Base-by-base conservation (phyloP, 2,113 vertebrate genomes). In the Alethe castanea region DNA sequence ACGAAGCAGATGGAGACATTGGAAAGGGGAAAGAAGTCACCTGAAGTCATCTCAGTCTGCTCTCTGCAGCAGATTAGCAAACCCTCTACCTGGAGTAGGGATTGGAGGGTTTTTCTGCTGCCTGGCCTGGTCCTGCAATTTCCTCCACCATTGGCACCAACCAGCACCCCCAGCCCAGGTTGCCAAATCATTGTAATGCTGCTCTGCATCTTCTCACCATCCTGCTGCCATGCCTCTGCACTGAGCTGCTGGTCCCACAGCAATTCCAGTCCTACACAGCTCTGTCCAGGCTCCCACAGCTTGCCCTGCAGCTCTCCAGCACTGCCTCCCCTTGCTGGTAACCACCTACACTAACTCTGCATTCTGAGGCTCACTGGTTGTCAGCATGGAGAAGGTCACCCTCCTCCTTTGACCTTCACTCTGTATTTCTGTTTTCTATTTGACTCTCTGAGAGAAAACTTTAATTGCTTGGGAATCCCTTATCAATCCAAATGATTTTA, bases 401-500 rank as follows among this genome's bases (percentile, higher is more conserved):
- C 50, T 84, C 33, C 40, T 95, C 54, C 65, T 91, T 19, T 94
- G 83, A 95, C 88, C 83, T 92, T 95, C 90, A 59, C 42, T 85
- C 45, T 64, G 31, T 11, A 19, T 71, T 73, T 61, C 48, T 78
- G 65, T 69, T 90, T 90, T 61, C 50, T 73, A 8, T 71, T 84
- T 60, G 19, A 66, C 44, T 81, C 78, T 52, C 79, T 29, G 18
- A 4, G 6, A 86, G 60, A 93, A 94, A 90, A 91, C 40, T 96
- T 95, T 82, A 97, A 96, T 92, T 96, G 78, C 91, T 77, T 73
- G 64, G 88, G 54, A 97, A 95, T 88, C 92, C 67, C 53, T 97
- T 96, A 96, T 93, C 94, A 97, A 92, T 82, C 47, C 72, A 52
- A 70, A 77, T 81, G 91, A 97, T 94, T 95, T 97, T 95, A 92